phyloP scores from a whole-genome alignment of 2,888 invertebrate genomes.

The Spodoptera littoralis region DNA sequence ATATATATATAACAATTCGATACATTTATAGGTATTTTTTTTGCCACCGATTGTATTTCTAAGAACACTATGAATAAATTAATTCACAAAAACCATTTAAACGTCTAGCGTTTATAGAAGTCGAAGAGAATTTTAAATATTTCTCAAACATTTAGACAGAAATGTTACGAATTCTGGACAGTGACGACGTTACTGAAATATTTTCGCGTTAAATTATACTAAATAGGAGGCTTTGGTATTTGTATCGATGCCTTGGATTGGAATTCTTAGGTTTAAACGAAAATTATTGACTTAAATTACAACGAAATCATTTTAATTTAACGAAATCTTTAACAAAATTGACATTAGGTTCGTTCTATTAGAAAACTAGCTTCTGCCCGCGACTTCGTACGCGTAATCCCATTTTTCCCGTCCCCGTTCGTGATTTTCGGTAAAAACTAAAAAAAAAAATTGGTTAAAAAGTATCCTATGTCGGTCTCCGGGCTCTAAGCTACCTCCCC shows the following conservation, averaged over 20 bases:
- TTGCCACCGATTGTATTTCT: constrained; percentile 5
- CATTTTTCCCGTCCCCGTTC: no score
- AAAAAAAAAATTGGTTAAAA: no score
- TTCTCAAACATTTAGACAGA: constrained; percentile 16
- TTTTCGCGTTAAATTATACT: constrained; percentile 33
- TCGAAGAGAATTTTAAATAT: constrained; percentile 37
- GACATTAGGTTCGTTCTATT: no score
- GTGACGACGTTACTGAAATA: constrained; percentile 21
- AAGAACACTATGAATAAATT: constrained; percentile 26
- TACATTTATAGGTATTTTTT: neutral
- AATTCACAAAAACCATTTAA: constrained; percentile 28
- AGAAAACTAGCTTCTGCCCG: no score
- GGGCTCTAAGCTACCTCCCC: no score
- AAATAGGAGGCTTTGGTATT: constrained; percentile 30
- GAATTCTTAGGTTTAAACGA: neutral
- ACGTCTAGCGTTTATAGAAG: constrained; percentile 19
- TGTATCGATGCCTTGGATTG: neutral
- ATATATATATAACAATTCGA: no score
- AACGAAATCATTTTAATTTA: constrained; percentile 24
- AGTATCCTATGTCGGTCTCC: no score
- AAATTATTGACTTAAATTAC: constrained; percentile 8
- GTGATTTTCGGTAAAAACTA: no score
- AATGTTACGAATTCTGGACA: constrained; percentile 31
- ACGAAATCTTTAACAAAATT: constrained; percentile 3
- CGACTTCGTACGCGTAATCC: no score